Conservation (phyloP, 2,797 vertebrate genomes). For the Rallus crepitans region DNA sequence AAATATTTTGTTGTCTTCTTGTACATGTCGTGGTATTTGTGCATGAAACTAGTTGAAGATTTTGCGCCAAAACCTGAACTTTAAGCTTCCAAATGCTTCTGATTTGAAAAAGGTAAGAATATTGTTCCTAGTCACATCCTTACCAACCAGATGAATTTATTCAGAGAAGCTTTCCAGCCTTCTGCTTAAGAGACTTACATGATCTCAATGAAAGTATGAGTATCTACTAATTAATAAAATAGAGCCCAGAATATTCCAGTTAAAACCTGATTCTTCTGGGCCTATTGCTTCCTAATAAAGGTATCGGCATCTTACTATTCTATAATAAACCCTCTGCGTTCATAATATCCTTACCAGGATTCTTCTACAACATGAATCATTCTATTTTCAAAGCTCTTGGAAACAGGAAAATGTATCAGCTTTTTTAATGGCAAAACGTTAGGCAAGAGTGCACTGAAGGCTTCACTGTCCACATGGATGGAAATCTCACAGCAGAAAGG, state of each 20-base stretch:
- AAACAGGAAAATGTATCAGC: neutral
- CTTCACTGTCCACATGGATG: neutral
- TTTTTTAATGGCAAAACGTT: neutral
- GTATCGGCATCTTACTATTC: neutral
- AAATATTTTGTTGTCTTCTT: constrained; percentile 69
- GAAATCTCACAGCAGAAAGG: neutral
- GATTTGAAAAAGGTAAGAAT: neutral
- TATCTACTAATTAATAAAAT: neutral
- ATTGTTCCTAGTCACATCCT: neutral
- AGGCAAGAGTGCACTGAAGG: neutral
- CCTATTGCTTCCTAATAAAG: neutral
- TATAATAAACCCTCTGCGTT: neutral
- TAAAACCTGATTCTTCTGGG: neutral
- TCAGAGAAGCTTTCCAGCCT: neutral
- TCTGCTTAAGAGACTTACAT: neutral
- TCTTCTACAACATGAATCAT: neutral
- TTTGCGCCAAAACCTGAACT: neutral
- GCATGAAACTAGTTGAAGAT: neutral
- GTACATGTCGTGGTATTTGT: constrained; percentile 10
- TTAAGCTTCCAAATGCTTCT: neutral
- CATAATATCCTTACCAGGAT: neutral
- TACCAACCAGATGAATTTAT: neutral
- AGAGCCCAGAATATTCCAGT: neutral
- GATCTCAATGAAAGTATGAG: neutral
- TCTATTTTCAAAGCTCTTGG: neutral